Conservation (phyloP, 2,797 vertebrate species). For the Gephyroberyx darwinii region DNA sequence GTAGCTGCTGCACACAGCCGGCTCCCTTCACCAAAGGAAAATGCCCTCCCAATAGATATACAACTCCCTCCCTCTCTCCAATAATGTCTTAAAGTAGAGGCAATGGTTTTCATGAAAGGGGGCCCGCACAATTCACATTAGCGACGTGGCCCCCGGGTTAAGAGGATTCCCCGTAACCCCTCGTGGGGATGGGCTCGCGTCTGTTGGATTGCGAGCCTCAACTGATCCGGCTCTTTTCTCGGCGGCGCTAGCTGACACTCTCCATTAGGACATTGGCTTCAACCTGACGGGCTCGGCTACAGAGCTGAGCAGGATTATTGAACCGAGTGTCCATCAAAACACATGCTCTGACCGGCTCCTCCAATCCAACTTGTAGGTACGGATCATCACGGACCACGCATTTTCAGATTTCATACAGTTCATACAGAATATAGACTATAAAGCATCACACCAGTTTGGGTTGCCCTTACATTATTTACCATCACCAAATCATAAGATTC, state of each 20-base stretch:
- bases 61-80: conserved; percentile 35
- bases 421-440: background rate
- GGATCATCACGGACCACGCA: conserved; percentile 3
- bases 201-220: conserved; percentile 43
- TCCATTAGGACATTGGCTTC: conserved; percentile 52
- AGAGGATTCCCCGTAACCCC: conserved; percentile 69
- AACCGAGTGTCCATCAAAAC: conserved; percentile 44
- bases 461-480: background rate
- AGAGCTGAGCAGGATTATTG: conserved; percentile 55
- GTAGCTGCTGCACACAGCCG: conserved; percentile 14
- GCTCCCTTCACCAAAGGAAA: conserved; percentile 61
- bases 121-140: conserved; percentile 53
- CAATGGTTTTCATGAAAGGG: conserved; percentile 64
- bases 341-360: conserved; percentile 14
- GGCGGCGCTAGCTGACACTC: conserved; percentile 40
- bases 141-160: conserved; percentile 58
- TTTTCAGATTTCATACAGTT: conserved; percentile 1
- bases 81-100: conserved; percentile 70
- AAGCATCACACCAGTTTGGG: conserved; percentile 5
- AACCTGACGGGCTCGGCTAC: conserved; percentile 52
- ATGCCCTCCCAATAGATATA: conserved; percentile 65
- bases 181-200: conserved; percentile 24
- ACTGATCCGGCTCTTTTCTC: conserved; percentile 47
- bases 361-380: conserved; percentile 12
- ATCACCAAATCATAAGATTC: background rate